Percentiles rank a stretch among this genome's conserved stretches.
These are phyloP conservation scores for Amblyjoppa proteus DNA, from an alignment of 2,888 invertebrate species.

Conservation along the genomic window DNA sequence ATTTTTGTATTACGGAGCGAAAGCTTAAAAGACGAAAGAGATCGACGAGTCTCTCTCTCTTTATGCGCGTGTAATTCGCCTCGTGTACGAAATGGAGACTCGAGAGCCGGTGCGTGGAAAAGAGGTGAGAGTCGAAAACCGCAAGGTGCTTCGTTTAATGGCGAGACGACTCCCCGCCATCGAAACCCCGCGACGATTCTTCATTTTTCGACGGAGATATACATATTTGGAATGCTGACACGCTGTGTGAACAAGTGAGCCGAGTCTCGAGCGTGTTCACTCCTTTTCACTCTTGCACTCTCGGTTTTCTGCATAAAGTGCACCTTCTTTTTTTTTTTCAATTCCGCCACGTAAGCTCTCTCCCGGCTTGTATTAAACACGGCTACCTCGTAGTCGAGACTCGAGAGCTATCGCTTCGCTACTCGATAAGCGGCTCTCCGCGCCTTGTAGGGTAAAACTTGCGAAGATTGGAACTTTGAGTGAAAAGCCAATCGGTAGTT, in stretches of 20 bases:
- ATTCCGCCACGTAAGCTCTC: constrained; percentile 74
- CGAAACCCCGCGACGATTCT: constrained; percentile 50
- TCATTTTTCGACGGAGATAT: constrained; percentile 67
- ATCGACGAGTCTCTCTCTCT: neutral
- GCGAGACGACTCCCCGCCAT: constrained; percentile 6
- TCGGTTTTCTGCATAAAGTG: constrained; percentile 53
- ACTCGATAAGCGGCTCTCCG: constrained; percentile 70
- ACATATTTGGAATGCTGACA: constrained; percentile 75
- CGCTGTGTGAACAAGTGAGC: constrained; percentile 72
- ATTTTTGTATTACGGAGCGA: constrained; percentile 1
- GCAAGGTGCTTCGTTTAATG: constrained; percentile 8
- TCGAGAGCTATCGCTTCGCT: constrained; percentile 60
- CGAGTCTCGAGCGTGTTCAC: constrained; percentile 48
- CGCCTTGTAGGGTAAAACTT: constrained; percentile 4
- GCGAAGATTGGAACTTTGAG: constrained; percentile 13
- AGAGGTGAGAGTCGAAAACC: neutral
- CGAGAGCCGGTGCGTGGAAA: neutral
- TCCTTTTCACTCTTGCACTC: constrained; percentile 23
- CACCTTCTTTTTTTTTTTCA: constrained; percentile 62
- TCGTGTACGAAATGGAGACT: neutral
- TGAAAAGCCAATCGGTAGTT: neutral
- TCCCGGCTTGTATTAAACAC: constrained; percentile 64
- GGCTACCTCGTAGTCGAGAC: constrained; percentile 24
- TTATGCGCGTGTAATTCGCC: constrained; percentile 7
- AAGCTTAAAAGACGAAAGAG: constrained; percentile 7